A percentile compares a stretch with the other conserved stretches of the same genome.
Conservation (phyloP, 2,113 vertebrate species). For the Antidorcas marsupialis region DNA sequence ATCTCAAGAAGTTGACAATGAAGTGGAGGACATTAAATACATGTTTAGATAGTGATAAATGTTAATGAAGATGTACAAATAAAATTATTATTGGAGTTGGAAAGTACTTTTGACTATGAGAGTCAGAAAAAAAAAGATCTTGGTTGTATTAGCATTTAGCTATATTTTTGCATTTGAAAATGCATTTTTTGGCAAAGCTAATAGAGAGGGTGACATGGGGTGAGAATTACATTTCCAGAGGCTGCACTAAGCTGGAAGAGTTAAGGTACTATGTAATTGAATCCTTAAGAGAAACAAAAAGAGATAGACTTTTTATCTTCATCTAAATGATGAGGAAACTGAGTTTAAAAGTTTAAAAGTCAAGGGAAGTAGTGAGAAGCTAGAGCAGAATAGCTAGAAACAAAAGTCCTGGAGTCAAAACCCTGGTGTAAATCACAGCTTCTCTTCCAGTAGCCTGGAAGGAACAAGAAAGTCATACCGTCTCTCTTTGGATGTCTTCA, state of each 20-base stretch:
- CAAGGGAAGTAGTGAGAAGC: neutral
- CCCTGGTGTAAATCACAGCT: neutral
- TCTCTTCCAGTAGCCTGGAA: neutral
- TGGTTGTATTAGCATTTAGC: neutral
- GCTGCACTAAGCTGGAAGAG: neutral
- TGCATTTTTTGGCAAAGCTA: neutral
- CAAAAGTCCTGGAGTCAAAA: neutral
- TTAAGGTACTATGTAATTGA: neutral
- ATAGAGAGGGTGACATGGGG: neutral
- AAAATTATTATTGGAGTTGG: neutral
- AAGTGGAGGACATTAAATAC: neutral
- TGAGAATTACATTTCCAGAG: neutral
- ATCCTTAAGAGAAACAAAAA: neutral
- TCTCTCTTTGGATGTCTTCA: neutral
- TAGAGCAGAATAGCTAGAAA: neutral
- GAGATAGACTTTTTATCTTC: neutral
- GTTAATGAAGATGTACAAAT: neutral
- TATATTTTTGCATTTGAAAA: neutral
- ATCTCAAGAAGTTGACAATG: neutral
- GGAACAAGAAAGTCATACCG: neutral
- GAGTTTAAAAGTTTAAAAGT: neutral
- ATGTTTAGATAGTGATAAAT: neutral
- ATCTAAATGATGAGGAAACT: neutral
- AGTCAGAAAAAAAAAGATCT: neutral
- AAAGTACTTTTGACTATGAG: neutral